Evolutionary conservation across 2,888 invertebrate species (phyloP).

Genomic region (Caenorhabditis virilis): DNA sequence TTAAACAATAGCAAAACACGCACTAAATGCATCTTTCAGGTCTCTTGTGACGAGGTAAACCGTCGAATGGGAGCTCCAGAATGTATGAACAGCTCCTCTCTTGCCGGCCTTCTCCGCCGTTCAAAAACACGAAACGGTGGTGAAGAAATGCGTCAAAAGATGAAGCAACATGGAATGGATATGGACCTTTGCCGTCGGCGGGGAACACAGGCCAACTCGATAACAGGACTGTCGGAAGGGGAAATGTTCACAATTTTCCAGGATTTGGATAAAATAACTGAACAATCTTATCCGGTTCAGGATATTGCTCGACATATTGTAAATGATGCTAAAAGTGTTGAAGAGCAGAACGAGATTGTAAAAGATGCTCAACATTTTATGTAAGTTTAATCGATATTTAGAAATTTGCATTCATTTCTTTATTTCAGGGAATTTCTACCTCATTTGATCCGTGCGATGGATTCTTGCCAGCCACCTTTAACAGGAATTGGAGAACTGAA

Average conservation of each 20-base stretch:
- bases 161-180: slow-evolving; percentile 5
- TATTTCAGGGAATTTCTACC: no score
- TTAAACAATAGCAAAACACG: not conserved
- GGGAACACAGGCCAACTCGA: not conserved
- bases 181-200: not conserved
- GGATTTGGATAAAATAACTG: not conserved
- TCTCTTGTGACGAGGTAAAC: not conserved
- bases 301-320: not conserved
- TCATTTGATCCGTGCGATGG: no score
- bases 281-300: not conserved
- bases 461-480: no score
- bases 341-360: not conserved
- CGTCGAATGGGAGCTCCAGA: slow-evolving; percentile 2
- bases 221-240: slow-evolving; percentile 1
- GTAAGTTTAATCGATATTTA: not conserved
- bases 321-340: not conserved
- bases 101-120: slow-evolving; percentile 1
- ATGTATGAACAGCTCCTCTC: slow-evolving; percentile 1
- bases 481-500: no score
- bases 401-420: no score
- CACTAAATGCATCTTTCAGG: not conserved
- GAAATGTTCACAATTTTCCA: not conserved
- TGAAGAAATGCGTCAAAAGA: slow-evolving; percentile 1
- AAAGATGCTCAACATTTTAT: slow-evolving; percentile 2
- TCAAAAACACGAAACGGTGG: slow-evolving; percentile 4